Evolutionary conservation across 2,888 invertebrate genomes (phyloP).

Genomic region (Notocelia uddmanniana): DNA sequence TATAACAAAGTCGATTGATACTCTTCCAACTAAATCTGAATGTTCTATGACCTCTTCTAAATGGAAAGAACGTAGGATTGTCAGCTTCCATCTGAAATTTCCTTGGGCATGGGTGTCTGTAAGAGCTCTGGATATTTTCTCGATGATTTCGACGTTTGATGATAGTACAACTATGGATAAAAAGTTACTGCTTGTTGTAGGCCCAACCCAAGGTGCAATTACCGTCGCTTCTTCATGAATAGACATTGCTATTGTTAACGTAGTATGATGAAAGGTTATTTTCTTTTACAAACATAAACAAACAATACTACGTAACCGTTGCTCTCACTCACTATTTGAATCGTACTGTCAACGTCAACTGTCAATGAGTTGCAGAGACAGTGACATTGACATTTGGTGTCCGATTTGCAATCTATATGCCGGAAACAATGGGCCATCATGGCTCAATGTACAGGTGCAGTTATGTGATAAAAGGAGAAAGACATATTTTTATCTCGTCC

Average conservation of each 20-base stretch:
- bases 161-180: constrained; percentile 74
- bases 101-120: constrained; percentile 69
- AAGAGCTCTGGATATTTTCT: constrained; percentile 71
- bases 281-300: neutral
- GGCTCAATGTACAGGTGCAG: too few relatives aligned
- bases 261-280: neutral
- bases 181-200: constrained; percentile 69
- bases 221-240: constrained; percentile 62
- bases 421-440: too few relatives aligned
- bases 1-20: constrained; percentile 76
- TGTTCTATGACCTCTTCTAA: constrained; percentile 70
- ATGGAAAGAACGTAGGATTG: constrained; percentile 66
- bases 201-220: constrained; percentile 76
- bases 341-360: neutral
- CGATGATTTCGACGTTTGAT: constrained; percentile 69
- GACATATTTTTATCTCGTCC: too few relatives aligned
- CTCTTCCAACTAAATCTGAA: constrained; percentile 67
- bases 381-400: neutral
- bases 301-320: neutral
- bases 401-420: neutral
- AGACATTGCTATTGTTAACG: constrained; percentile 60
- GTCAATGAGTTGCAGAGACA: too few relatives aligned
- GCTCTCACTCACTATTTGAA: neutral
- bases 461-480: too few relatives aligned
- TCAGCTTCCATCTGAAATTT: constrained; percentile 72